A percentile compares a stretch with the other conserved stretches of the same genome.
Conservation (phyloP, 2,797 vertebrate genomes). For the Enteromius viviparus region DNA sequence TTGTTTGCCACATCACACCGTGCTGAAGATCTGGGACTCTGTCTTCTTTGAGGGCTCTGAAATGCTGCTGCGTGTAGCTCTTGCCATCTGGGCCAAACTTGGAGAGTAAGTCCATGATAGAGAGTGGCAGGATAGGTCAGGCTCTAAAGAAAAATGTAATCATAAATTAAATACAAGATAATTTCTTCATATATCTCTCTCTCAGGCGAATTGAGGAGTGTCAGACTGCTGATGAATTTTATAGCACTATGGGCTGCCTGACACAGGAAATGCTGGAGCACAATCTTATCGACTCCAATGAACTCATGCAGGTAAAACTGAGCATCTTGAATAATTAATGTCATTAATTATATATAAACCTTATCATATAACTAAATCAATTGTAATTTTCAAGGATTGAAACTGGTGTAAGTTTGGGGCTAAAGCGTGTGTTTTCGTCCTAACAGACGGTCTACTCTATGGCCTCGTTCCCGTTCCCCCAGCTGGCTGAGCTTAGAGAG, state of each 20-base stretch:
- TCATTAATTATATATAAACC: not conserved
- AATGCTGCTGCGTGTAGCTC: conserved; percentile 91
- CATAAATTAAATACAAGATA: not conserved
- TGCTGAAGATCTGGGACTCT: conserved; percentile 98
- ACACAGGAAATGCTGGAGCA: conserved; percentile 97
- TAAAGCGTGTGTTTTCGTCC: conserved; percentile 19
- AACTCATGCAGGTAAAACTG: conserved; percentile 91
- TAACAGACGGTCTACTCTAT: conserved; percentile 93
- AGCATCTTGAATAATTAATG: not conserved
- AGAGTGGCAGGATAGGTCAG: not conserved
- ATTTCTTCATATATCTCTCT: not conserved
- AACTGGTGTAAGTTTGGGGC: not conserved
- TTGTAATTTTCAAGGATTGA: not conserved
- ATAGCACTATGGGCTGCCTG: conserved; percentile 94
- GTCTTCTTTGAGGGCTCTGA: conserved; percentile 98
- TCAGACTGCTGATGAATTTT: conserved; percentile 95
- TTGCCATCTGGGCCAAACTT: conserved; percentile 95
- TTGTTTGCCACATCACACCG: conserved; percentile 92
- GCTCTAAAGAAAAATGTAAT: not conserved
- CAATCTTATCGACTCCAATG: conserved; percentile 87
- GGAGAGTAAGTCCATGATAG: conserved; percentile 85
- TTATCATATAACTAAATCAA: not conserved
- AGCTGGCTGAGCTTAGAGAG: conserved; percentile 93
- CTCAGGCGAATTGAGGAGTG: conserved; percentile 92
- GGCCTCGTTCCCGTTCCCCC: conserved; percentile 96